Percentiles rank a stretch among this genome's conserved stretches.
phyloP scores from a whole-genome alignment of 1,140 invertebrate species.

The Polyergus mexicanus region DNA sequence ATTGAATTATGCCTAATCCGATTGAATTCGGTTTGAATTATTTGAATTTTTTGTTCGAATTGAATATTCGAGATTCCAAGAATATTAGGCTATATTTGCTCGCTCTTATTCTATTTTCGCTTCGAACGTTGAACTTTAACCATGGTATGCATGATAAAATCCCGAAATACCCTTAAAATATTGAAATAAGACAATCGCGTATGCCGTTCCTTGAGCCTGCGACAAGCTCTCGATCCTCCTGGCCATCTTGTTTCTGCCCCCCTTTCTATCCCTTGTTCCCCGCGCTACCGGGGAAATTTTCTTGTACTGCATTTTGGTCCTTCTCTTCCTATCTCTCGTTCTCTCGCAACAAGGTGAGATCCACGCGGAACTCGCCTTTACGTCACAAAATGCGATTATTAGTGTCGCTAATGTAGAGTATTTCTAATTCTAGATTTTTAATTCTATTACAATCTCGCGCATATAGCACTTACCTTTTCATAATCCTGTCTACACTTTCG shows the following conservation, averaged over 20 bases:
- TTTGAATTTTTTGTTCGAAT: not conserved
- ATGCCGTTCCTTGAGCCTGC: slow-evolving; percentile 62
- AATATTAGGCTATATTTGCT: not conserved
- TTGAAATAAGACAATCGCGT: slow-evolving; percentile 76
- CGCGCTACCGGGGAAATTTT: slow-evolving; percentile 36
- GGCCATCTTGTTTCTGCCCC: slow-evolving; percentile 34
- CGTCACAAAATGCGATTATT: slow-evolving; percentile 39
- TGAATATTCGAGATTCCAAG: not conserved
- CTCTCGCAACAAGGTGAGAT: slow-evolving; percentile 20
- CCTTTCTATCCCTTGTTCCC: slow-evolving; percentile 46
- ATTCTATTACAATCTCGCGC: not conserved
- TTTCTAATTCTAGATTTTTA: not conserved
- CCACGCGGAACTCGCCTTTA: slow-evolving; percentile 30
- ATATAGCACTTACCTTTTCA: not conserved
- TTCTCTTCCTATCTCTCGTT: slow-evolving; percentile 27
- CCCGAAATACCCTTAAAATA: slow-evolving; percentile 78
- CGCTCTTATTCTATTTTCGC: slow-evolving; percentile 15
- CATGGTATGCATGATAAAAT: slow-evolving; percentile 70
- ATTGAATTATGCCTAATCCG: no score
- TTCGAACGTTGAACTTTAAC: slow-evolving; percentile 80
- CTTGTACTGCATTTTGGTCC: slow-evolving; percentile 44
- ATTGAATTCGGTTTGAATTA: not conserved
- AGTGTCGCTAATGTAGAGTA: slow-evolving; percentile 6
- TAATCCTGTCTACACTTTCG: not conserved
- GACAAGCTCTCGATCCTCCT: not conserved